Evolutionary conservation across 1,140 invertebrate genomes (phyloP).

Genomic region (Pseudomyrmex dendroicus): DNA sequence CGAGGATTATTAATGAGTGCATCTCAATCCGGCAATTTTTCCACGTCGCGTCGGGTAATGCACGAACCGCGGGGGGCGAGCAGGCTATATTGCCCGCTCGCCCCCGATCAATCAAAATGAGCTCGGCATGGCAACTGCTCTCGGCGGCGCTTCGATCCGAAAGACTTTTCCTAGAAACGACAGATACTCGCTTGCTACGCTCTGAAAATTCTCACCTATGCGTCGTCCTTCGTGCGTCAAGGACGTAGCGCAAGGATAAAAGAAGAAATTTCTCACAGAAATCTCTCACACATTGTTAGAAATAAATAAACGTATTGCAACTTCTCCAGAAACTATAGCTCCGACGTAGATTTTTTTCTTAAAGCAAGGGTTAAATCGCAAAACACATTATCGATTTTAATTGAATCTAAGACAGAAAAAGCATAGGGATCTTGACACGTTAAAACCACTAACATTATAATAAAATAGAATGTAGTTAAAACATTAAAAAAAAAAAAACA

Average conservation of each 20-base stretch:
- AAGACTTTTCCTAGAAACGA: slow-evolving; percentile 65
- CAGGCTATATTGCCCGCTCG: slow-evolving; percentile 84
- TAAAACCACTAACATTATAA: too few relatives aligned
- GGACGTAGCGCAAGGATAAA: neutral
- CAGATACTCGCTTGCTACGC: neutral
- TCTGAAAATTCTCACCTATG: slow-evolving; percentile 66
- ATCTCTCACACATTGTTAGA: too few relatives aligned
- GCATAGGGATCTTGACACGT: too few relatives aligned
- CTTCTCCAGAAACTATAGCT: too few relatives aligned
- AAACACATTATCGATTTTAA: too few relatives aligned
- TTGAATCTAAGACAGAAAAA: too few relatives aligned
- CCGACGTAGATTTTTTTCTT: too few relatives aligned
- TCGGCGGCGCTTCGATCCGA: slow-evolving; percentile 63
- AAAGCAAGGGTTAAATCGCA: too few relatives aligned
- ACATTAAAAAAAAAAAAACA: too few relatives aligned
- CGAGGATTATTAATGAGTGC: slow-evolving; percentile 84
- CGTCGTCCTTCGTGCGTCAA: slow-evolving; percentile 55
- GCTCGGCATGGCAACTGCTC: slow-evolving; percentile 76
- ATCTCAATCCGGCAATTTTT: slow-evolving; percentile 85
- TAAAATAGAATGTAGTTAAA: too few relatives aligned
- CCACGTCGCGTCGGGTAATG: slow-evolving; percentile 82
- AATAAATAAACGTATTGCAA: too few relatives aligned
- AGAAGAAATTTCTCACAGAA: neutral
- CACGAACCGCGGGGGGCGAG: slow-evolving; percentile 83
- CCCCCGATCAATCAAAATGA: slow-evolving; percentile 84